Conservation (phyloP, 2,888 invertebrate species). For the Germaria angustata region DNA sequence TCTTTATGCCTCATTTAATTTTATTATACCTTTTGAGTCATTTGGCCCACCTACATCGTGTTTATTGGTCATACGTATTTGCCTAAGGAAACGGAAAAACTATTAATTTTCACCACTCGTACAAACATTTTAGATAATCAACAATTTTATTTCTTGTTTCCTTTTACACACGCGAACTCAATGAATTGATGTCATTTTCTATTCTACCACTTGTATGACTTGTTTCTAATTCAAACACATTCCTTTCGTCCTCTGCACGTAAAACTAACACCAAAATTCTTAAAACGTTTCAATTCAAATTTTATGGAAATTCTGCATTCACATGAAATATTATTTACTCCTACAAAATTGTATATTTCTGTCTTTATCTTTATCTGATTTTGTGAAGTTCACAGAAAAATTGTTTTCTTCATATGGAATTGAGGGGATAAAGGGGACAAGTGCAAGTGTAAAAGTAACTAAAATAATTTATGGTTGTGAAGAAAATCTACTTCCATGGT, state of each 20-base stretch:
- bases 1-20: conserved; percentile 13
- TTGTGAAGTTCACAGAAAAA: background rate
- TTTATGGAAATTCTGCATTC: conserved; percentile 24
- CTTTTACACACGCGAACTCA: conserved; percentile 39
- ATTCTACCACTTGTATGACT: background rate
- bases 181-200: conserved; percentile 19
- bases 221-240: background rate
- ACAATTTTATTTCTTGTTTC: conserved; percentile 2
- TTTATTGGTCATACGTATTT: background rate
- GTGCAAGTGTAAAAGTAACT: conserved; percentile 3
- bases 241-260: conserved; percentile 14
- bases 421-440: background rate
- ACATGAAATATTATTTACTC: background rate
- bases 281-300: conserved; percentile 46
- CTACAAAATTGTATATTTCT: too few relatives aligned
- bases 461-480: conserved; percentile 45
- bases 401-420: background rate
- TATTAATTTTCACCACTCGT: conserved; percentile 17
- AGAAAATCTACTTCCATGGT: conserved; percentile 30
- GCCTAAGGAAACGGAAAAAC: conserved; percentile 9
- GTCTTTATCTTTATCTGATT: background rate
- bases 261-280: conserved; percentile 1
- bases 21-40: background rate
- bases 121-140: conserved; percentile 43
- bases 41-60: conserved; percentile 18